Conservation (phyloP, 2,888 invertebrate genomes). For the Lordiphosa andalusiaca region DNA sequence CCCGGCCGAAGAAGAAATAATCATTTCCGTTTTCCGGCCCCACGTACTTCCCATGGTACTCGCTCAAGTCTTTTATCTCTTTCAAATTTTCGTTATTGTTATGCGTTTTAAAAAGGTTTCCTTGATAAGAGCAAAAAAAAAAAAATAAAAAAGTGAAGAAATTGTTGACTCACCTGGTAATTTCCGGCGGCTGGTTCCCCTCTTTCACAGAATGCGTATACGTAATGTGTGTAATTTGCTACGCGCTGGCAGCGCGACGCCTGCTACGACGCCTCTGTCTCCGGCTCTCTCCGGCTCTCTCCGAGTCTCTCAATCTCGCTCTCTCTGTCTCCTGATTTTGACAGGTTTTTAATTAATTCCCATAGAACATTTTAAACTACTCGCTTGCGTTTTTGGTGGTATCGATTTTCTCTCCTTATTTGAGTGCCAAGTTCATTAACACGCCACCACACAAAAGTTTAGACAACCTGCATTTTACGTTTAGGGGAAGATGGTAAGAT, state of each 20-base stretch:
- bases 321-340: slow-evolving; percentile 37
- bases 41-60: slow-evolving; percentile 31
- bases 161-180: slow-evolving; percentile 68
- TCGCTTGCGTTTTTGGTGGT: slow-evolving; percentile 26
- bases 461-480: slow-evolving; percentile 5
- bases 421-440: slow-evolving; percentile 47
- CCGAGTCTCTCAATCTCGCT: no score
- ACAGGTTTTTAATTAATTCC: slow-evolving; percentile 68
- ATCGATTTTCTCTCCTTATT: slow-evolving; percentile 27
- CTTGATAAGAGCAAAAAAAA: slow-evolving; percentile 36
- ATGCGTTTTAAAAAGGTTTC: slow-evolving; percentile 68
- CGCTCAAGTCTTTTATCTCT: slow-evolving; percentile 64
- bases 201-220: slow-evolving; percentile 50
- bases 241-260: slow-evolving; percentile 18
- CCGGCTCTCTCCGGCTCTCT: not conserved
- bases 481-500: not conserved
- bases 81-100: slow-evolving; percentile 72
- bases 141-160: slow-evolving; percentile 31
- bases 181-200: slow-evolving; percentile 58
- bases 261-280: not conserved
- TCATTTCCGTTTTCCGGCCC: slow-evolving; percentile 72
- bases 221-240: slow-evolving; percentile 51
- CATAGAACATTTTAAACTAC: slow-evolving; percentile 39
- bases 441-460: slow-evolving; percentile 15
- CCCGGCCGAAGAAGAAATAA: slow-evolving; percentile 59